A percentile compares a stretch with the other conserved stretches of the same genome.
These are phyloP conservation scores for Sebastes hubbsi DNA, from an alignment of 2,797 vertebrate genomes.

Conservation along the genomic window DNA sequence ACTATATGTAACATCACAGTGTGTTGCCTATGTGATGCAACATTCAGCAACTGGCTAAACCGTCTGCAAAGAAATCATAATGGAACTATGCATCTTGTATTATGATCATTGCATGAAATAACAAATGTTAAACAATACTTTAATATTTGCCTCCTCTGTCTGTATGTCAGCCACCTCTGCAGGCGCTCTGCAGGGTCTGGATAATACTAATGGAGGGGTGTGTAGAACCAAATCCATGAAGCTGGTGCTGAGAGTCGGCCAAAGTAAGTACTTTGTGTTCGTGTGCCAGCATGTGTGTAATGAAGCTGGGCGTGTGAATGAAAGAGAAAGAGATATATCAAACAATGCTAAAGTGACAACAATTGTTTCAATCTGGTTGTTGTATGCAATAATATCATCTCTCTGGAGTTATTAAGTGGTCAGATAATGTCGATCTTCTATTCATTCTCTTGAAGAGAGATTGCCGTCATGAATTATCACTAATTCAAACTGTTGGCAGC, in stretches of 20 bases:
- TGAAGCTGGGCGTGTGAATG: background rate
- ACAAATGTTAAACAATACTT: background rate
- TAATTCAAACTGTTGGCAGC: conserved; percentile 60
- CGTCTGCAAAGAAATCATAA: conserved; percentile 33
- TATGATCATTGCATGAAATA: background rate
- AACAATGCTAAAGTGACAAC: background rate
- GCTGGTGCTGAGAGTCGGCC: conserved; percentile 97
- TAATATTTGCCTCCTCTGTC: conserved; percentile 9
- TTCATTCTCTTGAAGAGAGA: conserved; percentile 44
- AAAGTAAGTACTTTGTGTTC: conserved; percentile 86
- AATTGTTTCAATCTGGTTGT: background rate
- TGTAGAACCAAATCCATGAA: conserved; percentile 97
- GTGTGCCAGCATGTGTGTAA: background rate
- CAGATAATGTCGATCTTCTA: conserved; percentile 49
- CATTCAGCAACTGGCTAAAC: conserved; percentile 41
- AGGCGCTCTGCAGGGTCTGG: conserved; percentile 91
- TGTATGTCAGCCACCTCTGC: conserved; percentile 91
- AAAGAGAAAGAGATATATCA: background rate
- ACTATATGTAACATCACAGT: background rate
- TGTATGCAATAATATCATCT: conserved; percentile 25
- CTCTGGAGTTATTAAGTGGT: conserved; percentile 21
- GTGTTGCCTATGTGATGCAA: conserved; percentile 39
- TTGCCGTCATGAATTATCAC: conserved; percentile 61
- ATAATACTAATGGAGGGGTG: conserved; percentile 93
- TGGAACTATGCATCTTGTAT: background rate